A percentile compares a stretch with the other conserved stretches of the same genome.
Conservation (phyloP, 2,888 invertebrate genomes). For the Girardia tigrina region DNA sequence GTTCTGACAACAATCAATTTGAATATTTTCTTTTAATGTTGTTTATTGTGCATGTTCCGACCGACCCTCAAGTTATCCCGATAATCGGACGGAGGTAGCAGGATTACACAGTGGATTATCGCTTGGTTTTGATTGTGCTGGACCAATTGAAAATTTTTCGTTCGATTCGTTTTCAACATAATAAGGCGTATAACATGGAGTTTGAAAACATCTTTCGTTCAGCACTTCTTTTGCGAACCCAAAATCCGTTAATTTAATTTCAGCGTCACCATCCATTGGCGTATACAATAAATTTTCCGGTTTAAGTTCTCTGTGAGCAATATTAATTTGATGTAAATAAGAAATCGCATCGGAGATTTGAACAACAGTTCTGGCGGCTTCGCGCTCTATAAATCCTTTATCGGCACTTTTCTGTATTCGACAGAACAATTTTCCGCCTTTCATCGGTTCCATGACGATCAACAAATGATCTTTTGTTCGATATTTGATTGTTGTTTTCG, state of each 20-base stretch:
- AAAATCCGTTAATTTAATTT: conserved; percentile 89
- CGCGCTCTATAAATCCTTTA: conserved; percentile 87
- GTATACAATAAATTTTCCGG: conserved; percentile 82
- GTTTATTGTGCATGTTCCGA: no score
- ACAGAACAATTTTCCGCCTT: conserved; percentile 89
- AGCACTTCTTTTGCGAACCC: conserved; percentile 92
- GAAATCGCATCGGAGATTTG: conserved; percentile 87
- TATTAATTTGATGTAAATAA: conserved; percentile 78
- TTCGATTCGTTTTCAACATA: no score
- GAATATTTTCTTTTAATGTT: no score
- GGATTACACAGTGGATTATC: no score
- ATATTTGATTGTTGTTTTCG: conserved; percentile 70
- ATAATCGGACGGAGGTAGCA: no score
- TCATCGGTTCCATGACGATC: conserved; percentile 99
- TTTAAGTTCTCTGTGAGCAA: conserved; percentile 91
- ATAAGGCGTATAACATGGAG: conserved; percentile 96
- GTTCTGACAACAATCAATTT: no score
- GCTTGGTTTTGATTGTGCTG: no score
- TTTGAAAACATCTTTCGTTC: conserved; percentile 73
- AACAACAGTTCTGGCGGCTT: conserved; percentile 83
- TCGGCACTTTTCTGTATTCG: conserved; percentile 85
- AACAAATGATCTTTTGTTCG: conserved; percentile 75
- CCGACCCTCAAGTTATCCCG: no score
- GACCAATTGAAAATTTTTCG: no score
- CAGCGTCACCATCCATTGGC: conserved; percentile 58